phyloP scores from a whole-genome alignment of 2,888 invertebrate species.

The Yponomeuta plumbellus region DNA sequence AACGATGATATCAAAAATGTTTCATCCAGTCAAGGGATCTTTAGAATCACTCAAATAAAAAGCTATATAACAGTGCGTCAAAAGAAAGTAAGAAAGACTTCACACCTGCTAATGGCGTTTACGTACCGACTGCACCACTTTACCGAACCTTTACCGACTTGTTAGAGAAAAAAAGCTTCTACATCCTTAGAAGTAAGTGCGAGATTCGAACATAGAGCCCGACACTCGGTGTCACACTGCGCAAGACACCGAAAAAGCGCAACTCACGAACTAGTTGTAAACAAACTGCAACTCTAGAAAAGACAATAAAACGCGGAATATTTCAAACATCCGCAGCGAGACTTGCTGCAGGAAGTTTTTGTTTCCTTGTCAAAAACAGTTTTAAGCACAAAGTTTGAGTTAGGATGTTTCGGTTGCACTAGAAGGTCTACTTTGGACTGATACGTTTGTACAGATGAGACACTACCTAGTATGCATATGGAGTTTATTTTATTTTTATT shows the following conservation, averaged over 20 bases:
- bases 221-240: background rate
- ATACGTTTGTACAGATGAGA: background rate
- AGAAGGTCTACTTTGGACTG: background rate
- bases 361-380: slow-evolving; percentile 42
- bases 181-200: background rate
- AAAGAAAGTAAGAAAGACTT: background rate
- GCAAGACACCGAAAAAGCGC: background rate
- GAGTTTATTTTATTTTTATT: too few relatives aligned
- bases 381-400: slow-evolving; percentile 36
- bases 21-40: too few relatives aligned
- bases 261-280: background rate
- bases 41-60: too few relatives aligned
- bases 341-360: slow-evolving; percentile 27
- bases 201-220: background rate
- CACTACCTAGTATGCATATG: too few relatives aligned
- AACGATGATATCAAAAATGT: too few relatives aligned
- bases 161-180: too few relatives aligned
- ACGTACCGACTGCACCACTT: background rate
- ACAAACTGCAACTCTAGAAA: background rate
- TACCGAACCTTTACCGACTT: background rate
- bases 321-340: background rate
- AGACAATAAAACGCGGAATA: background rate
- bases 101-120: background rate
- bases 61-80: background rate
- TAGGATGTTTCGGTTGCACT: slow-evolving; percentile 23